Base-by-base conservation (phyloP, 1,140 invertebrate species). In the Dendrolimus punctatus region DNA sequence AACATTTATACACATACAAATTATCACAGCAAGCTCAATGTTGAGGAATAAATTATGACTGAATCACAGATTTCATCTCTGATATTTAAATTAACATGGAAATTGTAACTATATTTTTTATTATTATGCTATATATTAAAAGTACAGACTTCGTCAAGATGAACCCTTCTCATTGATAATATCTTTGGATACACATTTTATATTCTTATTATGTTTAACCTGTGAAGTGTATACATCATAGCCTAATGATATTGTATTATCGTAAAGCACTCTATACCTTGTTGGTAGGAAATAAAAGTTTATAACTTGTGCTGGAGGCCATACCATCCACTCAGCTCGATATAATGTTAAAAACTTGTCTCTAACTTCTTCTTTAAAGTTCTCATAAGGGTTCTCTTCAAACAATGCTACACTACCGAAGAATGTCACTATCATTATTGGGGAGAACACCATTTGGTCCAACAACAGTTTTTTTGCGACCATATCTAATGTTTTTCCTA, bases 141-240 rank as follows among this genome's bases (percentile, higher is more conserved):
- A 39, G 9, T 23, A 50, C 50, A 9, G 6, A 36, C 41, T 50
- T 53, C n/a, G 52, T 64, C 61, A 68, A 60, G 55, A 53, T 53
- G 49, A 23, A 46, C 57, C 45, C 44, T 7, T 60, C 23, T 50
- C 43, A 44, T 40, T 66, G 8, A 36, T 50, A 40, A 43, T 61
- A n/a, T 62, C 63, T 42, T 60, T 50, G 42, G 61, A n/a, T 43
- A 58, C 46, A 53, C 39, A 55, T 61, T 73, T 75, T 51, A 60
- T 51, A 7, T 39, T 55, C 57, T 85, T 87, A 49, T 64, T 66
- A 70, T 96, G 91, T 81, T 95, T 96, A n/a, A 98, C 93, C 80
- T 95, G 92, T 37, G 96, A 97, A n/a, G 95, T 96, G 73, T 96
- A 98, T 45, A 95, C 85, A 80, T 98, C 96, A 87, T 97, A 98